Evolutionary conservation across 2,888 invertebrate genomes (phyloP).

Genomic region (Alcis repandata): DNA sequence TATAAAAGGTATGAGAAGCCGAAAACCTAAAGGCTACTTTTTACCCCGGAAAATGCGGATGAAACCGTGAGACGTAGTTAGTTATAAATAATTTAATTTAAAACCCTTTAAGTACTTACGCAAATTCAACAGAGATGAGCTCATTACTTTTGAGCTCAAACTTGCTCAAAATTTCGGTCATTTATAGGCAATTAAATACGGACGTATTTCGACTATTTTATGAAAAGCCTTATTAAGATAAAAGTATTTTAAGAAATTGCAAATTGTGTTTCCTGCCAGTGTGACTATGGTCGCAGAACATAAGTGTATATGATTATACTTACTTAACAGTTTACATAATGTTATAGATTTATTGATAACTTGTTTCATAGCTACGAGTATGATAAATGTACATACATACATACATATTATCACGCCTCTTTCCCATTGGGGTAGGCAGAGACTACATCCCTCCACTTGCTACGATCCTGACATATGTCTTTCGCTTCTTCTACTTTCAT

Average conservation of each 20-base stretch:
- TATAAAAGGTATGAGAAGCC: no score
- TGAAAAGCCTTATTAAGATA: background rate
- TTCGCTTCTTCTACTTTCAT: no score
- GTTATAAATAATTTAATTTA: background rate
- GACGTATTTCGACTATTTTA: slow-evolving; percentile 17
- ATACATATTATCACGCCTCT: no score
- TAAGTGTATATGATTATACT: slow-evolving; percentile 3
- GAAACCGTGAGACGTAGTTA: no score
- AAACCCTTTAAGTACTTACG: background rate
- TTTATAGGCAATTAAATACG: slow-evolving; percentile 12
- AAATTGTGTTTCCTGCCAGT: slow-evolving; percentile 18
- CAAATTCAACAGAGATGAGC: slow-evolving; percentile 16
- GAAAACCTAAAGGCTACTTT: no score
- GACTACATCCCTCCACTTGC: no score
- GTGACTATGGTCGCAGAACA: slow-evolving; percentile 12
- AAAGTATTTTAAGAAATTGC: slow-evolving; percentile 9
- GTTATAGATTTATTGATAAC: slow-evolving; percentile 6
- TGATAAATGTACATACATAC: no score
- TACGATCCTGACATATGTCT: no score
- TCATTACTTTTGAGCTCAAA: slow-evolving; percentile 14
- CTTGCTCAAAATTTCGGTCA: slow-evolving; percentile 4
- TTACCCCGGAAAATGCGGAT: no score
- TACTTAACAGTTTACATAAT: slow-evolving; percentile 23
- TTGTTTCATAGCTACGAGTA: slow-evolving; percentile 6
- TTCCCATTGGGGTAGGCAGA: no score